Percentiles rank a stretch among this genome's conserved stretches.
Evolutionary conservation across 1,140 invertebrate species (phyloP).

Genomic region (Philopotamus ludificatus): DNA sequence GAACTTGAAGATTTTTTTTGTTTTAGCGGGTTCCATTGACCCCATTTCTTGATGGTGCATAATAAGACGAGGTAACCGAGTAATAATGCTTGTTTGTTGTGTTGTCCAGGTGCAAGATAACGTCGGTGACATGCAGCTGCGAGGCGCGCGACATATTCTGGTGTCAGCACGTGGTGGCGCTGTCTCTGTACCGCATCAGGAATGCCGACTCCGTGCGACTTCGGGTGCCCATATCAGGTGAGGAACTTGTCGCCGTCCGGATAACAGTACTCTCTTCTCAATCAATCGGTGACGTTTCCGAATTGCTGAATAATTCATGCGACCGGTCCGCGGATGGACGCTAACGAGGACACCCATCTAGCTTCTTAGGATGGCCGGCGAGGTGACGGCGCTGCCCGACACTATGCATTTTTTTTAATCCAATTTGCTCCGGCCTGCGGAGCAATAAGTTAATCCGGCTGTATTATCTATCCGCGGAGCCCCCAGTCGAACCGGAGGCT

Average conservation of each 20-base stretch:
- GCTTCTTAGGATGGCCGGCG: neutral
- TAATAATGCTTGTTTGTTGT: conserved; percentile 2
- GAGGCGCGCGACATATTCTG: conserved; percentile 84
- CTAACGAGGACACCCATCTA: neutral
- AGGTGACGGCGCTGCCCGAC: conserved; percentile 4
- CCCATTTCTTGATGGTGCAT: too few relatives aligned
- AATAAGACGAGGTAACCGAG: too few relatives aligned
- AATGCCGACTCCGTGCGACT: conserved; percentile 78
- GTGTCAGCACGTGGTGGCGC: conserved; percentile 90
- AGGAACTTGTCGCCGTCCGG: conserved; percentile 39
- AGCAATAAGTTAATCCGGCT: conserved; percentile 33
- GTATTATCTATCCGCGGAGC: conserved; percentile 23
- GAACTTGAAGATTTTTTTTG: too few relatives aligned
- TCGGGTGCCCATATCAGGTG: conserved; percentile 83
- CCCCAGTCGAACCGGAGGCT: conserved; percentile 3
- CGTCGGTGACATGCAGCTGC: conserved; percentile 87
- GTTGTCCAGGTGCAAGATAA: conserved; percentile 76
- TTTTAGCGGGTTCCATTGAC: too few relatives aligned
- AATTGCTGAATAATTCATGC: neutral
- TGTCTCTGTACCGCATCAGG: conserved; percentile 83
- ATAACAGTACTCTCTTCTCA: too few relatives aligned
- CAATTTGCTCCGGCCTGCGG: conserved; percentile 29
- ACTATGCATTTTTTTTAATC: conserved; percentile 39
- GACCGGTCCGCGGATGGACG: too few relatives aligned
- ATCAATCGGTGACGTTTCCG: too few relatives aligned